Base-by-base conservation (phyloP, 1,140 invertebrate species). In the Lethrus apterus region DNA sequence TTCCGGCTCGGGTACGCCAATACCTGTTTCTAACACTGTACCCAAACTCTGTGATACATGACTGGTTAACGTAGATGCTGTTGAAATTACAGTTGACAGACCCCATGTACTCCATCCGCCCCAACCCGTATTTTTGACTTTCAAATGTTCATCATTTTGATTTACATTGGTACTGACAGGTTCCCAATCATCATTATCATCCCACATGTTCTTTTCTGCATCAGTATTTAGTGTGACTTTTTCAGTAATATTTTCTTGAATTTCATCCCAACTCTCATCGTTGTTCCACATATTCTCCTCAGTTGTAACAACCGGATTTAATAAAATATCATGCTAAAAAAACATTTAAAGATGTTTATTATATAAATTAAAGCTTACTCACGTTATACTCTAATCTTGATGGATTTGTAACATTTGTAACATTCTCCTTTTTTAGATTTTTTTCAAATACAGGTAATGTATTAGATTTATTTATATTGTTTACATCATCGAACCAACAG, bases 31-130 rank as follows among this genome's bases (percentile, higher is more conserved):
- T 46, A 91, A 64, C 9, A 90, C 81, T 32, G 80, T 84, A 51
- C 70, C 74, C 7, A 90, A 63, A 13, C 84, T 82, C 56, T 84
- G 84, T 50, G 80, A 83, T 8, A 91, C 83, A 62, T 87, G 84
- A 54, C 62, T 81, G 1, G 85, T 87, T 20, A 93, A 70, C 13
- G 79, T 83, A 15, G 77, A 77, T 2, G 87, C 87, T 11, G 81
- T 79, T 46, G 76, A 83, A 11, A 90, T 60, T 2, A 91, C 62
- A 0, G 84, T 83, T 31, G 80, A 76, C 9, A 87, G 78, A 47
- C 84, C 81, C 78, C 85, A 86, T 19, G 70, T 64, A 34, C 70
- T 71, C 80, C 81, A 83, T 3, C 66, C 44, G 21, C 56, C 55
- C 63, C 65, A 64, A 40, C 36, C 32, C n/a, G 50, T 21, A 30